A percentile compares a stretch with the other conserved stretches of the same genome.
Conservation (phyloP, 2,888 invertebrate species). For the Myopa tessellatipennis region DNA sequence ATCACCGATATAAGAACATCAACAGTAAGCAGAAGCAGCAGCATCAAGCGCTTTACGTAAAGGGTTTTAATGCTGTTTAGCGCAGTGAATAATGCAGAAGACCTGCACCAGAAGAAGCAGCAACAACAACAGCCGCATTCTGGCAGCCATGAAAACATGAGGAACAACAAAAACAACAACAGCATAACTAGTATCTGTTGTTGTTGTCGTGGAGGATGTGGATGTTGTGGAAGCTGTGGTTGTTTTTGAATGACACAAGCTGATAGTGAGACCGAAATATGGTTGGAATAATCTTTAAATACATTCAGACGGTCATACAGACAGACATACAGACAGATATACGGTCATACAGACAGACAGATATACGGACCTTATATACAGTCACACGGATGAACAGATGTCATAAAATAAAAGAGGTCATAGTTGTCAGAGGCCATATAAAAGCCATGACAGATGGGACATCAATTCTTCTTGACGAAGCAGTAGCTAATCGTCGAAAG, state of each 20-base stretch:
- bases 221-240: too few relatives aligned
- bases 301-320: background rate
- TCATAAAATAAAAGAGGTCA: too few relatives aligned
- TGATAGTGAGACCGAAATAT: slow-evolving; percentile 15
- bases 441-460: background rate
- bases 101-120: background rate
- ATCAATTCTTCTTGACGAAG: slow-evolving; percentile 36
- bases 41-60: background rate
- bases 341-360: background rate
- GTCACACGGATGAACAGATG: too few relatives aligned
- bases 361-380: too few relatives aligned
- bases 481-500: slow-evolving; percentile 27
- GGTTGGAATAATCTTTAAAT: slow-evolving; percentile 6
- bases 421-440: too few relatives aligned
- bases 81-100: slow-evolving; percentile 24
- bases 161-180: background rate
- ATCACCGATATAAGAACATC: background rate
- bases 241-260: background rate
- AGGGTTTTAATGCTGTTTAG: slow-evolving; percentile 12
- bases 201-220: too few relatives aligned
- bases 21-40: slow-evolving; percentile 4
- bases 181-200: background rate
- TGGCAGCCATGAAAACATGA: background rate
- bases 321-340: slow-evolving; percentile 21
- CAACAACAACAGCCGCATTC: background rate